Base-by-base conservation (phyloP, 2,113 vertebrate genomes). In the Falcunculus frontatus region DNA sequence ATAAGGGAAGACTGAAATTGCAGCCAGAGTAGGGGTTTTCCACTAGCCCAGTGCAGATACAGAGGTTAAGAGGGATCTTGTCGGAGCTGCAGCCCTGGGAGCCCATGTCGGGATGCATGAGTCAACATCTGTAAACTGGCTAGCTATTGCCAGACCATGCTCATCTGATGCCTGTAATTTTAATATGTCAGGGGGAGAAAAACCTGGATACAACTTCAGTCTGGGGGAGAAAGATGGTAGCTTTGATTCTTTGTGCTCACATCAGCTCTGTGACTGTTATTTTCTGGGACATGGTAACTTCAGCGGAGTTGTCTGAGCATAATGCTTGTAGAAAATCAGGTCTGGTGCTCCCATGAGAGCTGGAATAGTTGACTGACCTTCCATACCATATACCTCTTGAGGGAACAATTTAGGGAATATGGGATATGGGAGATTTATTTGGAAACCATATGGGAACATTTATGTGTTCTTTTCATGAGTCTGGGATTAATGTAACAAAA, bases 381-480 rank as follows among this genome's bases (percentile, higher is more conserved):
- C 68, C 77, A 72, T n/a, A 70, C 21, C 60, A 86, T 86, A 22
- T 50, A 44, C 32, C 63, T 91, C 44, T 90, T 88, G 55, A 74
- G 56, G 82, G 70, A 93, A 77, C 10, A 55, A 68, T 84, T 94
- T 94, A 60, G 21, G 20, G 42, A 95, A 74, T 47, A 84, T 5
- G 52, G 74, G 70, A 69, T 73, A 55, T 52, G 25, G 44, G 41
- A 74, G 8, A 69, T 86, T 93, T 96, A 80, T 77, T 88, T 90
- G 50, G 44, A 88, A 93, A 85, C 47, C 42, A 39, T 86, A 84
- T 97, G 85, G 85, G 94, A 96, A 90, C 18, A 13, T 86, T 95
- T 85, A 65, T 42, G 13, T 76, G 47, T 87, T 91, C 23, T 64
- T 88, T 96, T 88, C 5, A 3, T 76, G 47, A 41, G n/a, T 56